Evolutionary conservation across 2,113 vertebrate species (phyloP), one percentile per base, ranked within the genome.

Genomic region (Plotosus lineatus): DNA sequence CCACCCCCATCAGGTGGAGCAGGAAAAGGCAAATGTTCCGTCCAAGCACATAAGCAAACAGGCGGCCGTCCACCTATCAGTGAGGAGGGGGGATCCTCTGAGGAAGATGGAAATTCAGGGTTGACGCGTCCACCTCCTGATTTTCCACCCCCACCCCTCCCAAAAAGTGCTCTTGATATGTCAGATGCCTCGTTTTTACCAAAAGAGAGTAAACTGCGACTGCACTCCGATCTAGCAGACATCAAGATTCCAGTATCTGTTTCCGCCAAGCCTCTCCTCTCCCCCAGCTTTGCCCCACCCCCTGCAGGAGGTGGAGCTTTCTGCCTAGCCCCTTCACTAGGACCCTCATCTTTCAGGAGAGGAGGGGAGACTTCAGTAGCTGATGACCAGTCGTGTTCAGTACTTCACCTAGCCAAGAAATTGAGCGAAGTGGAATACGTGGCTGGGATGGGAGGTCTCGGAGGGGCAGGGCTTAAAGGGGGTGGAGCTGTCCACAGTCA

Each of bases 321-420:
- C 48, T 85, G 88, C 77, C 89, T 94, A 66, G 92, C 89, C 0
- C 74, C 90, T 0, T 78, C 90, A 0, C 44, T 78, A 0, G 88
- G 85, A 4, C 58, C 89, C 2, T 77, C 82, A 0, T 90, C 90
- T 23, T 86, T 84, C 42, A 77, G 87, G 36, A 85, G 78, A 9
- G 87, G 84, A 3, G 88, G 90, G 2, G 83, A 85, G 3, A 31
- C 81, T 19, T 81, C 63, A 3, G 88, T 56, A 1, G 79, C 94
- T 38, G 97, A 98, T 1, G 97, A 98, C 85, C 95, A 96, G 28
- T 98, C 97, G 3, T 98, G 97, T 87, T 98, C 97, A 0, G 97
- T 98, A 81, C 95, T 98, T 33, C 97, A 98, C 91, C 96, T 98
- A 95, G 97, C 97, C 84, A 97, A 95, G 89, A 97, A 95, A 0